Conservation (phyloP, 2,797 vertebrate species). For the Muraenolepis orangiensis region DNA sequence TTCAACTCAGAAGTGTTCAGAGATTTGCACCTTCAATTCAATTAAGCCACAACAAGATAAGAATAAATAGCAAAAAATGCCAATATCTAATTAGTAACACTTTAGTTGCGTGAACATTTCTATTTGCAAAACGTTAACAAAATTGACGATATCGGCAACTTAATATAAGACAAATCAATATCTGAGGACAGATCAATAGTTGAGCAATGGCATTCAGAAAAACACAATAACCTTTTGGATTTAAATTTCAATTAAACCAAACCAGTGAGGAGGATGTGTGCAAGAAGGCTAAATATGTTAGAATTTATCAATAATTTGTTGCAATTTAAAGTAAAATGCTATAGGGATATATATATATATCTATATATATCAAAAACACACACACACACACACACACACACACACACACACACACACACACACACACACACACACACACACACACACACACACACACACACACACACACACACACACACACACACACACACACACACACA, state of each 20-base stretch:
- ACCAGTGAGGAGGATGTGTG: neutral
- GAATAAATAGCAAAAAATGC: neutral
- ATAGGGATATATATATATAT: no score
- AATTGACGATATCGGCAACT: neutral
- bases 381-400: no score
- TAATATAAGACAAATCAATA: no score
- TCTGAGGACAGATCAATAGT: no score
- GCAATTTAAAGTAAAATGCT: neutral
- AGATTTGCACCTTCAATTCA: neutral
- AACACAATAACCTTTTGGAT: neutral
- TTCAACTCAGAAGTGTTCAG: neutral
- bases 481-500: no score
- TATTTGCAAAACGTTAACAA: neutral
- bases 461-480: no score
- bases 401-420: no score
- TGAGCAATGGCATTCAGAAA: neutral
- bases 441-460: no score
- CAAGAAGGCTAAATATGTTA: neutral
- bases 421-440: no score
- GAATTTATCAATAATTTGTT: neutral
- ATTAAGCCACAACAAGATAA: neutral
- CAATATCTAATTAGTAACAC: neutral
- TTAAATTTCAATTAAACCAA: neutral
- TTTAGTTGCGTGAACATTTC: neutral
- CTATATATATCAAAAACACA: no score